These are phyloP conservation scores for Sinhomidia bicolor DNA, from an alignment of 2,888 invertebrate species.

Conservation along the genomic window DNA sequence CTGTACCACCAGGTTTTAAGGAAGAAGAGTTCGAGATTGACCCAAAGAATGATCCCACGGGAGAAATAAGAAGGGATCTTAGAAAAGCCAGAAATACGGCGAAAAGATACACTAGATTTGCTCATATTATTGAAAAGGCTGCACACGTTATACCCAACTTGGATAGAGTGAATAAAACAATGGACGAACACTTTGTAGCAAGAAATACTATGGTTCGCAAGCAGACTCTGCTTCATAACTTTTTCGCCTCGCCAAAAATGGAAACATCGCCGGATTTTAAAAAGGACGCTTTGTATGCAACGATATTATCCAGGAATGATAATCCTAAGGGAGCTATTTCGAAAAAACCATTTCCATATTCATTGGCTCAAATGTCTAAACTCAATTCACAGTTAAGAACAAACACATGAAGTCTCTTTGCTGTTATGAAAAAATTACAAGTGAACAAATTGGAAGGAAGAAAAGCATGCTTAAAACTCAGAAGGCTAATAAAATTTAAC, in stretches of 20 bases:
- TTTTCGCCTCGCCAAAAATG: slow-evolving; percentile 55
- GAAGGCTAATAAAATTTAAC: too few species aligned
- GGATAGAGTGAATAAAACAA: slow-evolving; percentile 21
- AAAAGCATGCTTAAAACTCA: too few species aligned
- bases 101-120: slow-evolving; percentile 56
- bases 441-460: too few species aligned
- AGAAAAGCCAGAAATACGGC: slow-evolving; percentile 41
- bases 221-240: slow-evolving; percentile 45
- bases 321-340: slow-evolving; percentile 33
- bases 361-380: slow-evolving; percentile 50
- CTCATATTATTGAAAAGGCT: slow-evolving; percentile 40
- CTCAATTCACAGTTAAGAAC: background rate
- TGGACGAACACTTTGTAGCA: slow-evolving; percentile 56
- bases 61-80: slow-evolving; percentile 53
- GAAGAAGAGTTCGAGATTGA: slow-evolving; percentile 51
- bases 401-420: background rate
- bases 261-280: slow-evolving; percentile 52
- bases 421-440: too few species aligned
- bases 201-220: slow-evolving; percentile 15
- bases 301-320: slow-evolving; percentile 48
- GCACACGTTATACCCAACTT: slow-evolving; percentile 36
- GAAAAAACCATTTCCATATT: slow-evolving; percentile 52
- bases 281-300: slow-evolving; percentile 53
- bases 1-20: slow-evolving; percentile 51
- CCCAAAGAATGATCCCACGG: slow-evolving; percentile 58